Evolutionary conservation across 2,888 invertebrate species (phyloP).

Genomic region (Hypomecis atomaria): DNA sequence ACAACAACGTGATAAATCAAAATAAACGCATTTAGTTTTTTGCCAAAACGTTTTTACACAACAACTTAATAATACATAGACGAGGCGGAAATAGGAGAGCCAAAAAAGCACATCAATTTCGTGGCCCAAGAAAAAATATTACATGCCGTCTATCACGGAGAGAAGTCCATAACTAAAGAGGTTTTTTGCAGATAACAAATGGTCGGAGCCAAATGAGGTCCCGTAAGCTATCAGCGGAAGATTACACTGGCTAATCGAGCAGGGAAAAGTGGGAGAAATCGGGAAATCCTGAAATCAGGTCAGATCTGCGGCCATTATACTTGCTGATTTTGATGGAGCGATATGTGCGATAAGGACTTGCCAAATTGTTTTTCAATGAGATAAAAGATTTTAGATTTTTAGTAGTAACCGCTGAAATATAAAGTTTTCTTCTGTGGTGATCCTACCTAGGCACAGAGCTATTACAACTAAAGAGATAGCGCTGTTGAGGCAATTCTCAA

Average conservation of each 20-base stretch:
- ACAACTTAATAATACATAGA: conserved; percentile 9
- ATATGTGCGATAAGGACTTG: conserved; percentile 7
- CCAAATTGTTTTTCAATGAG: conserved; percentile 18
- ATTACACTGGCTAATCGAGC: conserved; percentile 38
- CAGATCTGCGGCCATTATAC: conserved; percentile 24
- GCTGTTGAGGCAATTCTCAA: too few species aligned
- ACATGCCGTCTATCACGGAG: conserved; percentile 22
- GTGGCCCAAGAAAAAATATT: conserved; percentile 25
- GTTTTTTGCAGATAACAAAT: conserved; percentile 35
- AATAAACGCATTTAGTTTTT: conserved; percentile 14
- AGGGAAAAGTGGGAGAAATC: conserved; percentile 12
- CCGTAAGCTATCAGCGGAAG: conserved; percentile 31
- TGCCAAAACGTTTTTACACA: conserved; percentile 9
- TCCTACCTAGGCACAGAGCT: too few species aligned
- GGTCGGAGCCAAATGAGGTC: conserved; percentile 31
- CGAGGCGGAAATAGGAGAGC: conserved; percentile 18
- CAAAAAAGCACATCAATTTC: conserved; percentile 29
- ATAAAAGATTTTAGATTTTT: conserved; percentile 5
- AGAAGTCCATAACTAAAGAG: conserved; percentile 29
- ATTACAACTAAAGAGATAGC: too few species aligned
- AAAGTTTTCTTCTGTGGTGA: too few species aligned
- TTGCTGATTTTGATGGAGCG: conserved; percentile 19
- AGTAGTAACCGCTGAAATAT: too few species aligned
- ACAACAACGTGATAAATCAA: conserved; percentile 5
- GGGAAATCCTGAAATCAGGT: conserved; percentile 37